Evolutionary conservation across 2,113 vertebrate genomes (phyloP).

Genomic region (Zapus hudsonius): DNA sequence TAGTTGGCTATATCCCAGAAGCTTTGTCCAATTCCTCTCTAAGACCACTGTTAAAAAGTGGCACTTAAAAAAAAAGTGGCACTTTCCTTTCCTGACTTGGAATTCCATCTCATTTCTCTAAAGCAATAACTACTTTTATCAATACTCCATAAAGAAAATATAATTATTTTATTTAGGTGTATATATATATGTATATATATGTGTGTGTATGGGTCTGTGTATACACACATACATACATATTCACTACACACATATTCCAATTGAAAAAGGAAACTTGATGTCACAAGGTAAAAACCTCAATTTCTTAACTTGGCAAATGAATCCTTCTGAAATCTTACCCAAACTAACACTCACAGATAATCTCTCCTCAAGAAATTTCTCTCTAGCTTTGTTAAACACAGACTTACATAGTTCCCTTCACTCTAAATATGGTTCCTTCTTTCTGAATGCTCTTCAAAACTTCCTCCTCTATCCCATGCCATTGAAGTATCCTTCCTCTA

Average conservation of each 20-base stretch:
- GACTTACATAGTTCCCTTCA: background rate
- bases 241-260: too few species aligned
- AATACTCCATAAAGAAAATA: background rate
- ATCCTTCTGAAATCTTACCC: background rate
- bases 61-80: background rate
- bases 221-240: too few species aligned
- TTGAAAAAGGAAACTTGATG: too few species aligned
- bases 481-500: background rate
- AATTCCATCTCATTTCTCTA: background rate
- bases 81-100: background rate
- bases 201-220: too few species aligned
- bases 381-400: background rate
- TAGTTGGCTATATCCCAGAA: slow-evolving; percentile 16
- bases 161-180: background rate
- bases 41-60: background rate
- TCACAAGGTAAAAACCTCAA: slow-evolving; percentile 14
- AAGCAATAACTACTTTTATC: slow-evolving; percentile 6
- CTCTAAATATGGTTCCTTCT: background rate
- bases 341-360: background rate
- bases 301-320: background rate
- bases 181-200: too few species aligned
- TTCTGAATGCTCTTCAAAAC: background rate
- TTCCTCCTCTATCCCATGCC: background rate
- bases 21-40: background rate
- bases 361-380: background rate